Percentiles rank a stretch among this genome's conserved stretches.
phyloP scores from a whole-genome alignment of 2,888 invertebrate species.

The Limnephilus lunatus region DNA sequence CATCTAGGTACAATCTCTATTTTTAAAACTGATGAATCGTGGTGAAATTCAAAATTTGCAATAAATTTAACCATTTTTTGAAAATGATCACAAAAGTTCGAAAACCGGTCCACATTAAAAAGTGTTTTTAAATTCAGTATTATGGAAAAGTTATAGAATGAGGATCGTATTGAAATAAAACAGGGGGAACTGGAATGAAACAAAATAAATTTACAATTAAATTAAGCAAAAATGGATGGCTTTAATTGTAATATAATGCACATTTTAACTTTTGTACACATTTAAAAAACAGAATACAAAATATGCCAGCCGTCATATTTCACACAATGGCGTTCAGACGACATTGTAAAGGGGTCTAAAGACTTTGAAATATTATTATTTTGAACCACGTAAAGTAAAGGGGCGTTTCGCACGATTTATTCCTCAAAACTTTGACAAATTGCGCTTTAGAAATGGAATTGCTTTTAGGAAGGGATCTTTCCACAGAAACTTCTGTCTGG shows the following conservation, averaged over 20 bases:
- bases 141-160: no score
- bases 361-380: slow-evolving; percentile 8
- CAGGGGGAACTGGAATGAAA: neutral
- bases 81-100: no score
- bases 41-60: no score
- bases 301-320: neutral
- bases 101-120: no score
- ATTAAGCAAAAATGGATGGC: neutral
- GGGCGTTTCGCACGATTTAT: neutral
- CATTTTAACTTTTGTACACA: neutral
- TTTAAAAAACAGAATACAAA: neutral
- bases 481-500: neutral
- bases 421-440: slow-evolving; percentile 30
- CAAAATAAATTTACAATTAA: neutral
- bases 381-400: neutral
- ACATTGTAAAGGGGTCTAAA: neutral
- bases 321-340: neutral
- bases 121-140: no score
- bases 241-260: neutral
- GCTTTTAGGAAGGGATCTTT: neutral
- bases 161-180: neutral
- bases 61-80: no score
- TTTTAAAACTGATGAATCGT: no score
- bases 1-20: no score
- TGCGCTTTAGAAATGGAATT: neutral